Evolutionary conservation across 2,113 vertebrate species (phyloP).

Genomic region (Bujurquina vittata): DNA sequence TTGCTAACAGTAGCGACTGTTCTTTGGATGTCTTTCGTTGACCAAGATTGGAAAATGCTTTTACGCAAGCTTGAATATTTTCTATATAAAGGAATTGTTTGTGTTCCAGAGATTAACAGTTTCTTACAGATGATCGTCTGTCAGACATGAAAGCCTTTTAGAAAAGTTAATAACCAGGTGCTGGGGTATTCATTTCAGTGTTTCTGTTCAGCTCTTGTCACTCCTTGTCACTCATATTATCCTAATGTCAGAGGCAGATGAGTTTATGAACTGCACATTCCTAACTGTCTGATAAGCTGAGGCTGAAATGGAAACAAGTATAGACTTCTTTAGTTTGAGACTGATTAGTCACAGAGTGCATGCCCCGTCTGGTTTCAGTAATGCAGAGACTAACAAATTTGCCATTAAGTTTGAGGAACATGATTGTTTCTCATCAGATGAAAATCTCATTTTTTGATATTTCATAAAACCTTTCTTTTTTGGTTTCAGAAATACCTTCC

Average conservation of each 20-base stretch:
- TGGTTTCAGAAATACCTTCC: neutral
- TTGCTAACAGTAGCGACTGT: neutral
- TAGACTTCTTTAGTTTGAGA: constrained; percentile 35
- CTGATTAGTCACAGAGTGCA: constrained; percentile 55
- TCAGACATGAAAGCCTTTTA: neutral
- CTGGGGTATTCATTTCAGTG: constrained; percentile 26
- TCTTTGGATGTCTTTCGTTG: neutral
- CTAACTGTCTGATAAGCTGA: constrained; percentile 29
- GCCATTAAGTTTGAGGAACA: neutral
- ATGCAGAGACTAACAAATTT: neutral
- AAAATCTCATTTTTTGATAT: neutral
- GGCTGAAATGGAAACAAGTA: constrained; percentile 23
- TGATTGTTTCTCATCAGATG: neutral
- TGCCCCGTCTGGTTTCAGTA: constrained; percentile 11
- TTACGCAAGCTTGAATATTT: neutral
- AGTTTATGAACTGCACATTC: constrained; percentile 48
- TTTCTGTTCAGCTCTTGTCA: constrained; percentile 4
- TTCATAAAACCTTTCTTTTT: neutral
- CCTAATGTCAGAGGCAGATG: constrained; percentile 51
- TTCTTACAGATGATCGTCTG: constrained; percentile 11
- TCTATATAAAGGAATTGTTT: constrained; percentile 32
- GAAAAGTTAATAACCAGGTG: constrained; percentile 63
- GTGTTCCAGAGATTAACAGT: neutral
- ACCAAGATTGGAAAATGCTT: constrained; percentile 11
- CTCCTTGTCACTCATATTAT: constrained; percentile 18